phyloP scores from a whole-genome alignment of 2,113 vertebrate genomes.

The Strix aluco region DNA sequence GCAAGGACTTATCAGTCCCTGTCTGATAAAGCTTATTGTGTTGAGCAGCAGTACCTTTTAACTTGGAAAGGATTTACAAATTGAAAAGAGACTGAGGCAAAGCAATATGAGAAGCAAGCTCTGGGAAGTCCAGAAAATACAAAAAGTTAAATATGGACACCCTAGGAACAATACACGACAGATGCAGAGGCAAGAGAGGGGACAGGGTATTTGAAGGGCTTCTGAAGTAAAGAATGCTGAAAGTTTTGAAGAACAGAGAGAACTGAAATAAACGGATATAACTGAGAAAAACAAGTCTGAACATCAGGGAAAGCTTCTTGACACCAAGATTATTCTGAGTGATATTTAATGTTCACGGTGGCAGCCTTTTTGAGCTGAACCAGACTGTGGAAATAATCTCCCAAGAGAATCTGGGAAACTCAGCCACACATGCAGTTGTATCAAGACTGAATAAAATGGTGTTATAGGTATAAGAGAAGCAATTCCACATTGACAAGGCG shows the following conservation, averaged over 20 bases:
- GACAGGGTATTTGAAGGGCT: background rate
- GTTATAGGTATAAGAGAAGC: background rate
- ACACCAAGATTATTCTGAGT: background rate
- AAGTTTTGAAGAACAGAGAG: background rate
- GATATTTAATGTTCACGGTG: background rate
- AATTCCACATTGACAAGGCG: background rate
- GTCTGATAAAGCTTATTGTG: background rate
- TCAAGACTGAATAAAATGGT: background rate
- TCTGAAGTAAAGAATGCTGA: conserved; percentile 2
- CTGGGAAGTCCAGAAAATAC: background rate
- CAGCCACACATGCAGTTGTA: background rate
- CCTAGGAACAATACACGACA: background rate
- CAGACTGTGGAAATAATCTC: background rate
- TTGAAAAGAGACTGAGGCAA: background rate
- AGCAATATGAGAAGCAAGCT: background rate
- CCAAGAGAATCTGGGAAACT: background rate
- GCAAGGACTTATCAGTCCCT: background rate
- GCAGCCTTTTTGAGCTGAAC: background rate
- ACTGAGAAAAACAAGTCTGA: background rate
- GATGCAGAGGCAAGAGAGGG: background rate
- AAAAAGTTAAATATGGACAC: background rate
- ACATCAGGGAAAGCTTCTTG: background rate
- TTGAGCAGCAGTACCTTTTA: background rate
- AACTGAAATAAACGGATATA: background rate
- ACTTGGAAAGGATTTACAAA: conserved; percentile 1